phyloP scores from a whole-genome alignment of 1,140 invertebrate species.

The Eufriesea mexicana region DNA sequence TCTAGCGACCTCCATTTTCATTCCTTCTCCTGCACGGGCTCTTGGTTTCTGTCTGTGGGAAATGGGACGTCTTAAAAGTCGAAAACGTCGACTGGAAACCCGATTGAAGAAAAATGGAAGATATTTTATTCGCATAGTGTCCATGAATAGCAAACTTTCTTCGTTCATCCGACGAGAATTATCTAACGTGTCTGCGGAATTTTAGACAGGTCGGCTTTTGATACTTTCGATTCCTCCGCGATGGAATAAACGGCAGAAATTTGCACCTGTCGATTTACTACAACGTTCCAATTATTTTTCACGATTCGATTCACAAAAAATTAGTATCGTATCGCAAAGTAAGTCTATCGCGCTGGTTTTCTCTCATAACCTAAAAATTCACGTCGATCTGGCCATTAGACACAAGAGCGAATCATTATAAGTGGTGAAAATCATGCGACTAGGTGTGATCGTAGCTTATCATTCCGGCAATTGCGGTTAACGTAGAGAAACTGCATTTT shows the following conservation, averaged over 20 bases:
- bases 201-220: background rate
- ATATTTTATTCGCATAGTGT: too few relatives aligned
- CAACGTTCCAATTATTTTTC: too few relatives aligned
- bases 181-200: background rate
- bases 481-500: conserved; percentile 2
- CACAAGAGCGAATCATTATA: background rate
- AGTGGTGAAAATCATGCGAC: conserved; percentile 16
- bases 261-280: background rate
- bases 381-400: background rate
- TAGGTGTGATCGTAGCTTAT: background rate
- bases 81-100: background rate
- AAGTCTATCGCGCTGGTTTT: background rate
- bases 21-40: conserved; percentile 35
- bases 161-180: background rate
- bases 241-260: background rate
- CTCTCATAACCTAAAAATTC: background rate
- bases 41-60: conserved; percentile 5
- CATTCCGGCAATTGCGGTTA: background rate
- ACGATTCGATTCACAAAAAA: background rate
- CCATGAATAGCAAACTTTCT: background rate
- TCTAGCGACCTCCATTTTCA: conserved; percentile 76
- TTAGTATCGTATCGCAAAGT: background rate
- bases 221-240: background rate
- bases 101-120: too few relatives aligned
- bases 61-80: background rate